phyloP scores from a whole-genome alignment of 2,888 invertebrate genomes.

The Dolichopus griseipennis region DNA sequence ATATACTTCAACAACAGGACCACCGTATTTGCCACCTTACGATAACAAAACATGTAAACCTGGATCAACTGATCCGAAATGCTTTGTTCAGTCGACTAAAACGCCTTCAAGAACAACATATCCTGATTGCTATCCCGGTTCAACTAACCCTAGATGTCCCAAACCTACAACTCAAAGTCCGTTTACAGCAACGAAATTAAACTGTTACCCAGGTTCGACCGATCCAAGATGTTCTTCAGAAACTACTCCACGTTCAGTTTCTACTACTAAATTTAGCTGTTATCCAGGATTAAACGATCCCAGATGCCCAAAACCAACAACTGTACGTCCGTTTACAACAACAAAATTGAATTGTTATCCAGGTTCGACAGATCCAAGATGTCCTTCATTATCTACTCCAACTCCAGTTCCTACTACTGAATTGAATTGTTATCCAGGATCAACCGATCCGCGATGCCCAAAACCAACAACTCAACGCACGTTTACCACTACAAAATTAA shows the following conservation, averaged over 20 bases:
- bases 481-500: conserved; percentile 20
- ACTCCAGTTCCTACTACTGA: conserved; percentile 27
- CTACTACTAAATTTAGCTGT: conserved; percentile 31
- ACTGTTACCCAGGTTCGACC: conserved; percentile 29
- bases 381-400: conserved; percentile 21
- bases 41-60: conserved; percentile 26
- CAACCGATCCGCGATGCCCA: conserved; percentile 33
- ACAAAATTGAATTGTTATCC: conserved; percentile 30
- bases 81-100: conserved; percentile 21
- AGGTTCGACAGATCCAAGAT: conserved; percentile 32
- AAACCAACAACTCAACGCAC: conserved; percentile 13
- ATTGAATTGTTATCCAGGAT: conserved; percentile 25
- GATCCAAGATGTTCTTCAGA: conserved; percentile 33
- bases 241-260: conserved; percentile 19
- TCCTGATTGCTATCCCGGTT: conserved; percentile 21
- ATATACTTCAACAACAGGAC: too few relatives aligned
- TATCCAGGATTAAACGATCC: conserved; percentile 27
- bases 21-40: conserved; percentile 17
- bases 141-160: conserved; percentile 34
- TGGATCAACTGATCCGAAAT: conserved; percentile 32
- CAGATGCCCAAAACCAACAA: conserved; percentile 18
- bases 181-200: conserved; percentile 21
- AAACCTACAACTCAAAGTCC: conserved; percentile 17
- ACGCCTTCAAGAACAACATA: conserved; percentile 17
- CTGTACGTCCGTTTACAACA: neutral